These are phyloP conservation scores for Bombus haemorrhoidalis DNA, from an alignment of 1,140 invertebrate species.

Conservation along the genomic window DNA sequence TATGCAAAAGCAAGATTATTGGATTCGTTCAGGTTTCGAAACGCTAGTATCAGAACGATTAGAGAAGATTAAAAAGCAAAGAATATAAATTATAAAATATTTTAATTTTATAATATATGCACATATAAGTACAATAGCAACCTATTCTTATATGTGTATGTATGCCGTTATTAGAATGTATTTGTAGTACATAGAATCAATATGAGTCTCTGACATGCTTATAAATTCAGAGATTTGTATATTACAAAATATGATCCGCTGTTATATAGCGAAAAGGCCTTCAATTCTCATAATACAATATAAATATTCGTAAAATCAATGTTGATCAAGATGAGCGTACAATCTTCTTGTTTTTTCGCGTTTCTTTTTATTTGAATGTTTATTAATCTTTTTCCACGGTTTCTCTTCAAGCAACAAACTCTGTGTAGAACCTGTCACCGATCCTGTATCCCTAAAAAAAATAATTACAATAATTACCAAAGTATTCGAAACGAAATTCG, in stretches of 20 bases:
- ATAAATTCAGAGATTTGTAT: constrained; percentile 38
- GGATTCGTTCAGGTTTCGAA: neutral
- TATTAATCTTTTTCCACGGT: constrained; percentile 92
- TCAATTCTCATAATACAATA: constrained; percentile 25
- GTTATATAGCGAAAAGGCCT: constrained; percentile 52
- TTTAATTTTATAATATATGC: constrained; percentile 55
- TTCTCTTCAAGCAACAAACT: constrained; percentile 82
- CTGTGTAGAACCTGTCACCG: constrained; percentile 73
- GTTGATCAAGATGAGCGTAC: constrained; percentile 90
- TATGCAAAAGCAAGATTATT: constrained; percentile 18
- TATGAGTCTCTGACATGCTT: constrained; percentile 24
- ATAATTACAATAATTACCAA: constrained; percentile 74
- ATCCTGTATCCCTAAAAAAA: constrained; percentile 72
- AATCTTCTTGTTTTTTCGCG: constrained; percentile 92
- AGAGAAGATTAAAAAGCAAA: constrained; percentile 22
- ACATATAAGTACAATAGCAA: constrained; percentile 31
- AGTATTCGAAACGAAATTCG: constrained; percentile 17
- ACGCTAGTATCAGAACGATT: neutral
- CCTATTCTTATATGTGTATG: constrained; percentile 48
- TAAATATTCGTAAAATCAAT: constrained; percentile 79
- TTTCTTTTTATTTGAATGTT: constrained; percentile 91
- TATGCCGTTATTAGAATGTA: constrained; percentile 47
- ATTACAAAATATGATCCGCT: constrained; percentile 43
- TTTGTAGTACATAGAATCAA: constrained; percentile 37
- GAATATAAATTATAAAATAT: constrained; percentile 47